These are phyloP conservation scores for Pterocles burchelli DNA, from an alignment of 2,113 vertebrate species.

Conservation along the genomic window DNA sequence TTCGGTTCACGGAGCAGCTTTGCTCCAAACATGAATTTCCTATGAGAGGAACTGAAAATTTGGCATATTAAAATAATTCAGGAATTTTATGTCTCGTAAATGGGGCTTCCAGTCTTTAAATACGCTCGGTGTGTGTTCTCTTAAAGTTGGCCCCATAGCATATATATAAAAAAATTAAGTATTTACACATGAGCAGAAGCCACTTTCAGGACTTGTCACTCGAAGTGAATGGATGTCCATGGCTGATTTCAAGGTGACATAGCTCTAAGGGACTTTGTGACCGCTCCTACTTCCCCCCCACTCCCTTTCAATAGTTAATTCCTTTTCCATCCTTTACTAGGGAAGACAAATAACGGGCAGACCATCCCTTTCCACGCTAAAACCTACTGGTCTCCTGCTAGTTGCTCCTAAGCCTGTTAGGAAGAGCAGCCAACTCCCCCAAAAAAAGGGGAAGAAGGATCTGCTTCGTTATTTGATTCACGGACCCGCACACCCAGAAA, in stretches of 20 bases:
- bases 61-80: background rate
- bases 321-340: background rate
- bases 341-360: background rate
- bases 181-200: background rate
- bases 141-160: background rate
- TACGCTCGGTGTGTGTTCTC: background rate
- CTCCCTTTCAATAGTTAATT: background rate
- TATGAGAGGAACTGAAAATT: background rate
- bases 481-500: background rate
- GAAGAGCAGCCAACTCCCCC: background rate
- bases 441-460: background rate
- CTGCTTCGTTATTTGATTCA: background rate
- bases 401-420: background rate
- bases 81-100: constrained; percentile 30
- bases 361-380: background rate
- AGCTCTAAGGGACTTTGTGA: background rate
- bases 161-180: background rate
- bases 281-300: fast-evolving
- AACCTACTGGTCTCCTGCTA: background rate
- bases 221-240: fast-evolving
- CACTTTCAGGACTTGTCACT: background rate
- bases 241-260: background rate
- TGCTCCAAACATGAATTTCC: background rate
- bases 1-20: background rate
- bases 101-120: background rate